Conservation (phyloP, 2,888 invertebrate genomes). For the Drosophila planitibia region DNA sequence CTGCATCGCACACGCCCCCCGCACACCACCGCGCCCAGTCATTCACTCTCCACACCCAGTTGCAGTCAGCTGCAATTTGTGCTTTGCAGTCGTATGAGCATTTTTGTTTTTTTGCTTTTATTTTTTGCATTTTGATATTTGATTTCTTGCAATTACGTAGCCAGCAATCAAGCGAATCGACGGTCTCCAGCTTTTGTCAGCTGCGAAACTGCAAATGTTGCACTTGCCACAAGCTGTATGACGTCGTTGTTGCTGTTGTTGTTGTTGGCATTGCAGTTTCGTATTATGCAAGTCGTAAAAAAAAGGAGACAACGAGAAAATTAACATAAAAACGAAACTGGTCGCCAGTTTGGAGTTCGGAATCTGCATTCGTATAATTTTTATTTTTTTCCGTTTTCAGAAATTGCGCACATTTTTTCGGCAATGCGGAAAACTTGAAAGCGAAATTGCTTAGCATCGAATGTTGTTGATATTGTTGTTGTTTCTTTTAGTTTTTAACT, state of each 20-base stretch:
- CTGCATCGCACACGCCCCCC: slow-evolving; percentile 30
- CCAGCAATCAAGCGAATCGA: slow-evolving; percentile 69
- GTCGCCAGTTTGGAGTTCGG: slow-evolving; percentile 41
- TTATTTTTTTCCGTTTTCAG: slow-evolving; percentile 22
- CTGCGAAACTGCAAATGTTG: slow-evolving; percentile 63
- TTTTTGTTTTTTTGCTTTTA: slow-evolving; percentile 20
- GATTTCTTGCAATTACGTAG: slow-evolving; percentile 74
- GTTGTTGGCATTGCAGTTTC: slow-evolving; percentile 17
- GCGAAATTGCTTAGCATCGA: slow-evolving; percentile 51
- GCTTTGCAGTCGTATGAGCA: slow-evolving; percentile 58
- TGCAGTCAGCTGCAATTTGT: slow-evolving; percentile 75
- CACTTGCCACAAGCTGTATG: slow-evolving; percentile 62
- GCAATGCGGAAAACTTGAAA: slow-evolving; percentile 70
- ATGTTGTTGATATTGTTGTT: slow-evolving; percentile 26
- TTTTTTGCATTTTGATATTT: slow-evolving; percentile 44
- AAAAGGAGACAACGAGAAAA: slow-evolving; percentile 1
- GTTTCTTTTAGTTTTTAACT: slow-evolving; percentile 38
- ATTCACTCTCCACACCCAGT: not conserved
- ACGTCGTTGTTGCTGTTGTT: slow-evolving; percentile 16
- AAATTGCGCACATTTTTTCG: slow-evolving; percentile 55
- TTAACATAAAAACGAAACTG: slow-evolving; percentile 67
- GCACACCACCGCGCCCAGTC: not conserved
- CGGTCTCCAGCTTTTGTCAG: slow-evolving; percentile 62
- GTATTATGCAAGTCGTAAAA: slow-evolving; percentile 68
- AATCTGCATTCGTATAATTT: slow-evolving; percentile 7